Evolutionary conservation across 2,113 vertebrate genomes (phyloP).

Genomic region (Heliornis fulica): DNA sequence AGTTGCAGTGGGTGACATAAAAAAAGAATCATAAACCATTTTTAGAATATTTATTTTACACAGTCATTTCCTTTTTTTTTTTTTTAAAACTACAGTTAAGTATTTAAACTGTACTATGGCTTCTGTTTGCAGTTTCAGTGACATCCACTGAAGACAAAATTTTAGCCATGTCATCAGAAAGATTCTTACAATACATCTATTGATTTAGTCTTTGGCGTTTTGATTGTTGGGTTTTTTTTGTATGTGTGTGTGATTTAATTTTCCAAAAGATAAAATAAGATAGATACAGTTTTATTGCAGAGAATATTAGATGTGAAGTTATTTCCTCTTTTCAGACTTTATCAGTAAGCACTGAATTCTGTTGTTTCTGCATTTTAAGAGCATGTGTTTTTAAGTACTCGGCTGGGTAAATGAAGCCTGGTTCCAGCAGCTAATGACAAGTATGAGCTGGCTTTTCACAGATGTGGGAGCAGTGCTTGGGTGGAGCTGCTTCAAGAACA

Average conservation of each 20-base stretch:
- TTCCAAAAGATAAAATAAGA: neutral
- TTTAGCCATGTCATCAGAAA: neutral
- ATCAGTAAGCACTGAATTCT: neutral
- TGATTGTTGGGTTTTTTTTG: no score
- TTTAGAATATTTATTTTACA: neutral
- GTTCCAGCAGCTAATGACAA: neutral
- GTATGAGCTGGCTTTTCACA: neutral
- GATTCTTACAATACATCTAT: neutral
- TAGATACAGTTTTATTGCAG: neutral
- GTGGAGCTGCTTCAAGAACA: conserved; percentile 9
- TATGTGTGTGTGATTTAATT: neutral
- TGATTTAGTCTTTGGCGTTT: neutral
- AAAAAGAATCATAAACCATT: neutral
- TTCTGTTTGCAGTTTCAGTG: neutral
- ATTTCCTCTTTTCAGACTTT: neutral
- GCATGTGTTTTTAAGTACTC: neutral
- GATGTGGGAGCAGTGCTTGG: conserved; percentile 8
- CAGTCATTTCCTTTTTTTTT: neutral
- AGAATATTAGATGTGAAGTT: neutral
- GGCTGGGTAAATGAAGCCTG: neutral
- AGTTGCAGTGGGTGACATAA: neutral
- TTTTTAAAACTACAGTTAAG: neutral
- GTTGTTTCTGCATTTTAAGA: neutral
- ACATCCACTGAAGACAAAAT: neutral
- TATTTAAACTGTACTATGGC: neutral